A percentile compares a stretch with the other conserved stretches of the same genome.
Conservation (phyloP, 1,140 invertebrate genomes). For the Anastrepha ludens region DNA sequence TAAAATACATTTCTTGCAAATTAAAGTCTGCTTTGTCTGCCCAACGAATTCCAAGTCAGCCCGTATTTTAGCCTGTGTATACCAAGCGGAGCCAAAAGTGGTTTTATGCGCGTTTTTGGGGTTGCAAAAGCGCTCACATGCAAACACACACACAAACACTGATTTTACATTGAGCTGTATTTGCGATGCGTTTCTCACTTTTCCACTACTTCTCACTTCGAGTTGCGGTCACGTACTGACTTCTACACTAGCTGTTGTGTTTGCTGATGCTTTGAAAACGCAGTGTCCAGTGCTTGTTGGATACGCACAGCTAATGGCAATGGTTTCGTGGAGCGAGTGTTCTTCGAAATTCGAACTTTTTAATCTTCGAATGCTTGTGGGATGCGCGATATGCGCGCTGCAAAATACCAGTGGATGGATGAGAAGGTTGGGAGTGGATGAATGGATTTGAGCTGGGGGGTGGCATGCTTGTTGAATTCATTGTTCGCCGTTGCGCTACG, state of each 20-base stretch:
- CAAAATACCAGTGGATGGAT: conserved; percentile 32
- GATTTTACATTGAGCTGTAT: conserved; percentile 7
- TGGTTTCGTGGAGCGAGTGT: not conserved
- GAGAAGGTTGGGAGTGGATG: not conserved
- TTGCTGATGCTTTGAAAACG: conserved; percentile 17
- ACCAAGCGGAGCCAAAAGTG: conserved; percentile 6
- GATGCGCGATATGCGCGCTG: not conserved
- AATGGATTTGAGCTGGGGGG: not conserved
- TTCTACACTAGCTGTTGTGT: not conserved
- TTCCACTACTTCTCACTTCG: conserved; percentile 35
- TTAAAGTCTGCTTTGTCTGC: conserved; percentile 18
- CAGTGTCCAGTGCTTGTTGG: conserved; percentile 23
- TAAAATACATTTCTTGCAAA: not conserved
- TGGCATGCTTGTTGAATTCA: not conserved
- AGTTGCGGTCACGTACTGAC: conserved; percentile 51
- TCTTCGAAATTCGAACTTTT: conserved; percentile 38
- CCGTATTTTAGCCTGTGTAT: conserved; percentile 37
- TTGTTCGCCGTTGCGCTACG: too few relatives aligned
- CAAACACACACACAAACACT: not conserved
- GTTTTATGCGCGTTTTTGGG: conserved; percentile 4
- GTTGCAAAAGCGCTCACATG: not conserved
- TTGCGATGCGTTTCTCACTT: not conserved
- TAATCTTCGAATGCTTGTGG: not conserved
- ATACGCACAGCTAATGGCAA: not conserved
- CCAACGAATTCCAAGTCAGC: conserved; percentile 13